Evolutionary conservation across 2,113 vertebrate genomes (phyloP).

Genomic region (Acinonyx jubatus): DNA sequence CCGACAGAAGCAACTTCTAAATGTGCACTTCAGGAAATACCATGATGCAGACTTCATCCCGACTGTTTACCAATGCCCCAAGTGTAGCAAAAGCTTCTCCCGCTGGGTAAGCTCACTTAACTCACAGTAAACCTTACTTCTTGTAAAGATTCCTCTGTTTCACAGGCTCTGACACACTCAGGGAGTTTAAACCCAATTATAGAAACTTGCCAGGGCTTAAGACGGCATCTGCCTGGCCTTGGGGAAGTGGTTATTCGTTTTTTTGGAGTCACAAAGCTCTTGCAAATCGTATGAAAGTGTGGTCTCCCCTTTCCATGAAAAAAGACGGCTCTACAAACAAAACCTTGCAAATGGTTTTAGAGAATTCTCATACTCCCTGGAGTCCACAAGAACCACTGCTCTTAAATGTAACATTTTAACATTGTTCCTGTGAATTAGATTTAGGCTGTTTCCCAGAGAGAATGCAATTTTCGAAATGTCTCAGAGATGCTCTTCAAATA

Average conservation of each 20-base stretch:
- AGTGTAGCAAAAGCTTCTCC: conserved; percentile 75
- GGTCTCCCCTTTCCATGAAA: background rate
- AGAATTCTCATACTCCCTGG: background rate
- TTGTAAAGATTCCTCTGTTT: fast-evolving
- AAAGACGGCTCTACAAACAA: no score
- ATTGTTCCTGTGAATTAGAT: background rate
- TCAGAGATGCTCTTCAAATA: background rate
- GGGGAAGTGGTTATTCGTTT: background rate
- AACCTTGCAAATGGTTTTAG: background rate
- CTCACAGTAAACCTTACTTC: no score
- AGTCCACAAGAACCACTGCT: background rate
- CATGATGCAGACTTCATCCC: conserved; percentile 44
- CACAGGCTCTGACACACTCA: background rate
- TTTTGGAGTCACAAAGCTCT: background rate
- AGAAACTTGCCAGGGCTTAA: background rate
- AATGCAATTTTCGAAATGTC: background rate
- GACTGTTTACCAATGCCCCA: conserved; percentile 24
- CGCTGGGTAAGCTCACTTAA: conserved; percentile 61
- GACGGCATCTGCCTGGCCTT: background rate
- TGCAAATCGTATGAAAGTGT: background rate
- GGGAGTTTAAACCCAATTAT: background rate
- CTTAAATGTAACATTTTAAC: fast-evolving
- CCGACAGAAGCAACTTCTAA: conserved; percentile 72
- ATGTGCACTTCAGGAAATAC: conserved; percentile 58
- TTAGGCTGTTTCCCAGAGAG: background rate